Conservation (phyloP, 2,113 vertebrate genomes). For the Hylia prasina region DNA sequence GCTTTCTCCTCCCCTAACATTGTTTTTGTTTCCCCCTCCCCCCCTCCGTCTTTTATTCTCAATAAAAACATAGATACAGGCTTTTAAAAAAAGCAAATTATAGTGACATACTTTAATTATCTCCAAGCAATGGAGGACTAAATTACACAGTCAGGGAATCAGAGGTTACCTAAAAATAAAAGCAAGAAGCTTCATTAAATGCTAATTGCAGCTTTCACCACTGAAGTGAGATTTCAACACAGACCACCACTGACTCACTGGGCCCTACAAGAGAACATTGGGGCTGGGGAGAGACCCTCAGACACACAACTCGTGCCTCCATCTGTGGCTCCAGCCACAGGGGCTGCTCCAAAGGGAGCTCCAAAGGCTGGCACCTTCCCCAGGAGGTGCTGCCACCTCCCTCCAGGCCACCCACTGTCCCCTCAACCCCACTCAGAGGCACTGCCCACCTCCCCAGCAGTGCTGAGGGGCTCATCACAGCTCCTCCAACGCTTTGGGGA, state of each 20-base stretch:
- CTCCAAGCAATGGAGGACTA: constrained; percentile 74
- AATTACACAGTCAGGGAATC: constrained; percentile 75
- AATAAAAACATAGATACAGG: constrained; percentile 79
- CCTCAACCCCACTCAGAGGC: not conserved
- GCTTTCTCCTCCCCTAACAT: constrained; percentile 29
- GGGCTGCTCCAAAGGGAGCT: not conserved
- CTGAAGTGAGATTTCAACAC: constrained; percentile 65
- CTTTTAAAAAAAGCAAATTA: constrained; percentile 79
- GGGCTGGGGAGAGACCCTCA: not conserved
- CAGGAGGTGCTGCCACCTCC: not conserved
- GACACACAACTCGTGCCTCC: not conserved
- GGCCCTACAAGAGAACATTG: not conserved
- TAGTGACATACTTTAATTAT: constrained; percentile 82
- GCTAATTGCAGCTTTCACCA: constrained; percentile 75
- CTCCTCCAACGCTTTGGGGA: not conserved
- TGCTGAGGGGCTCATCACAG: not conserved
- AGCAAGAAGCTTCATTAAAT: constrained; percentile 79
- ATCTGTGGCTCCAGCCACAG: fast-evolving
- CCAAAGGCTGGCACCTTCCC: not conserved
- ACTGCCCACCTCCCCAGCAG: not conserved
- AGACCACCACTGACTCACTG: constrained; percentile 37
- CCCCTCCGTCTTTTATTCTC: constrained; percentile 12
- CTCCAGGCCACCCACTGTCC: not conserved
- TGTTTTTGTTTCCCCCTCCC: constrained; percentile 27
- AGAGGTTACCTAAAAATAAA: constrained; percentile 82